Percentiles rank a stretch among this genome's conserved stretches.
Evolutionary conservation across 2,113 vertebrate genomes (phyloP).

Genomic region (Paratilapia polleni): DNA sequence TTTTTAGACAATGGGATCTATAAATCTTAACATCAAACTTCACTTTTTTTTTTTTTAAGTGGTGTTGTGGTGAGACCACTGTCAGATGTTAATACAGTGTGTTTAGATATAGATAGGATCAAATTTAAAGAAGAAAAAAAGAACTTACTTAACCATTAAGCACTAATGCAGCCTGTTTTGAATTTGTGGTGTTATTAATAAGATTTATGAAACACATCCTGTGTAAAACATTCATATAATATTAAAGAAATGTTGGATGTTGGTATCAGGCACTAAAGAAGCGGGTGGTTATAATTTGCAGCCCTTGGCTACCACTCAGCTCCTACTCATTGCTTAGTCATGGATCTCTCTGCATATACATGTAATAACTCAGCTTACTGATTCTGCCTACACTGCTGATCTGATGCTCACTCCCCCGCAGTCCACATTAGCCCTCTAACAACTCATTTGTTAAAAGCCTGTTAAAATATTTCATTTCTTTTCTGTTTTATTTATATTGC

Average conservation of each 20-base stretch:
- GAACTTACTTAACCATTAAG: background rate
- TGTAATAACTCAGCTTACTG: conserved; percentile 45
- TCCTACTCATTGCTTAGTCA: conserved; percentile 62
- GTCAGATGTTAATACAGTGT: background rate
- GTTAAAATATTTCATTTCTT: background rate
- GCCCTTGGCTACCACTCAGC: conserved; percentile 26
- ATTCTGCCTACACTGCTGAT: conserved; percentile 45
- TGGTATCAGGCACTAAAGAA: background rate
- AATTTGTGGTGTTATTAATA: background rate
- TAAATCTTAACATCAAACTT: background rate
- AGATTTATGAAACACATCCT: background rate
- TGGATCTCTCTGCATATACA: conserved; percentile 42
- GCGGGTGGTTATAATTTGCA: conserved; percentile 14
- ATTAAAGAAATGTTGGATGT: background rate
- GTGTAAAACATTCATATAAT: background rate
- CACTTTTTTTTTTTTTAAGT: background rate
- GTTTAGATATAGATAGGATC: background rate
- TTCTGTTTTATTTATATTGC: background rate
- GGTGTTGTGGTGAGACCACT: background rate
- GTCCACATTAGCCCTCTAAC: conserved; percentile 14
- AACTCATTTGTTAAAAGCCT: conserved; percentile 41
- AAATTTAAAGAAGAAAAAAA: background rate
- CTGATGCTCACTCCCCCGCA: background rate
- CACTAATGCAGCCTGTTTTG: background rate
- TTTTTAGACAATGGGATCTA: background rate